phyloP scores from a whole-genome alignment of 2,888 invertebrate species.

The Agapostemon virescens region DNA sequence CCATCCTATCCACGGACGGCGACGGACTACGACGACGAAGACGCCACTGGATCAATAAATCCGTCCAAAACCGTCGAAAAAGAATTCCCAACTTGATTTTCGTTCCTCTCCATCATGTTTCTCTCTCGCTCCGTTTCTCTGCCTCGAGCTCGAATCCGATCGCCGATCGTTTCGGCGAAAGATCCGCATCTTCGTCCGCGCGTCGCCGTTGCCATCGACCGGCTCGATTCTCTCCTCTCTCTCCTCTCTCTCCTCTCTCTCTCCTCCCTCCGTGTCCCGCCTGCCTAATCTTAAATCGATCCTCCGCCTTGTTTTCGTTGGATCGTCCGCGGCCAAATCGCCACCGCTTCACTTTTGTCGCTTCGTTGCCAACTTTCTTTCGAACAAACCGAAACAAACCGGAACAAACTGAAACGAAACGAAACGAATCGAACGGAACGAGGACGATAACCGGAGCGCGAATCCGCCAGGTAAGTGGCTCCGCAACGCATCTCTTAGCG shows the following conservation, averaged over 20 bases:
- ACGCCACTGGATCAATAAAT: conserved; percentile 40
- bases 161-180: not conserved
- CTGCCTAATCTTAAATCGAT: not conserved
- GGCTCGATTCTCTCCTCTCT: not conserved
- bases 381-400: not conserved
- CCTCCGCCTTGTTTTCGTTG: not conserved
- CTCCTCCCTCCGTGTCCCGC: not conserved
- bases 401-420: not conserved
- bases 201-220: not conserved
- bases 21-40: conserved; percentile 18
- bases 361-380: conserved; percentile 32
- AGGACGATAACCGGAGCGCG: not conserved
- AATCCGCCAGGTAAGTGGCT: conserved; percentile 41
- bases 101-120: not conserved
- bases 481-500: conserved; percentile 3
- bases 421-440: not conserved
- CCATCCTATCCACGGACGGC: conserved; percentile 36
- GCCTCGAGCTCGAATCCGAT: not conserved
- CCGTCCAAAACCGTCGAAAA: conserved; percentile 28
- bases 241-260: not conserved
- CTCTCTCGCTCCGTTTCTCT: not conserved
- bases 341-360: not conserved
- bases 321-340: not conserved
- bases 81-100: conserved; percentile 31
- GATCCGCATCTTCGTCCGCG: not conserved